Conservation (phyloP, 2,113 vertebrate genomes). For the Manacus vitellinus region DNA sequence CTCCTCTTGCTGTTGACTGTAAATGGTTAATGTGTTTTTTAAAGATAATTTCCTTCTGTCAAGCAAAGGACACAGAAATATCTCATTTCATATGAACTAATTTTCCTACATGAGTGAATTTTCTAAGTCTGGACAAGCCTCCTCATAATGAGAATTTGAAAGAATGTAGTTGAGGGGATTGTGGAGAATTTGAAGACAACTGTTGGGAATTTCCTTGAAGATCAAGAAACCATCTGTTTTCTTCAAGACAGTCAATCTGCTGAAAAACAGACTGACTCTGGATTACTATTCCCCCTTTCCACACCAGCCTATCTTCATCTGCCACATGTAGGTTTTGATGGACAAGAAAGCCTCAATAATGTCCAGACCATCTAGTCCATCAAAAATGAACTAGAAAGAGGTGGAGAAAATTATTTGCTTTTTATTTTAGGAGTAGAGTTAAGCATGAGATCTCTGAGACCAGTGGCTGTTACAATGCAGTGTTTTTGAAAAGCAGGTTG, state of each 20-base stretch:
- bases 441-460: neutral
- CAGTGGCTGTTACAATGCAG: neutral
- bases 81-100: neutral
- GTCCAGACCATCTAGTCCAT: neutral
- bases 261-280: neutral
- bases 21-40: neutral
- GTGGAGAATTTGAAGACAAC: neutral
- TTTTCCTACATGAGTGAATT: slow-evolving; percentile 21
- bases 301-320: neutral
- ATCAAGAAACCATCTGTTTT: slow-evolving; percentile 6
- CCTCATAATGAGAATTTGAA: neutral
- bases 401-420: neutral
- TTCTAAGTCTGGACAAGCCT: neutral
- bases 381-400: neutral
- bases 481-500: neutral
- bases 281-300: neutral
- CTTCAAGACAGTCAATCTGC: neutral
- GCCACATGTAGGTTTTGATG: neutral
- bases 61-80: neutral
- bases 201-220: slow-evolving; percentile 10
- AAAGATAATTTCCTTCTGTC: neutral
- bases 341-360: neutral
- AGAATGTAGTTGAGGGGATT: neutral
- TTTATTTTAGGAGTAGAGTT: neutral
- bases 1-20: neutral